Evolutionary conservation across 2,113 vertebrate species (phyloP), one percentile per base, ranked within the genome.

Genomic region (Monarcha castaneiventris): DNA sequence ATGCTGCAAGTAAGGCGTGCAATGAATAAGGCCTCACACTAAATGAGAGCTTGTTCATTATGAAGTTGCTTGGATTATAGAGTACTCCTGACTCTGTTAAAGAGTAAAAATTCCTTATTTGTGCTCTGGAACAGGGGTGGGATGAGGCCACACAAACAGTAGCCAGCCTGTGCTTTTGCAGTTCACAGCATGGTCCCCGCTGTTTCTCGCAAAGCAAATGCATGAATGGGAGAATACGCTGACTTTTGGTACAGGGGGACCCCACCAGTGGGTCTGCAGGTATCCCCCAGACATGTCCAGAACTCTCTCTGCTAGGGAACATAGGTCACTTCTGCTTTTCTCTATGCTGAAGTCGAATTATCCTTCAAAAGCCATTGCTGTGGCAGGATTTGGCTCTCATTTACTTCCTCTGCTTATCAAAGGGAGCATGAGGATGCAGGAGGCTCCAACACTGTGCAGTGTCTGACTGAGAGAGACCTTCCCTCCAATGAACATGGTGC

Each of bases 1-100:
- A 26, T 39, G 46, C 67, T 84, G 58, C 84, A 82, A 93, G 73
- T 58, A 68, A 84, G 64, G 64, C 44, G 30, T 84, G 77, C 73
- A 89, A 25, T 96, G 92, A 93, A 93, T 91, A 86, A 94, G 79
- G 66, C 69, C 79, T 97, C 90, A 94, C 72, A 84, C 63, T 91
- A 82, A 96, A 91, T 72, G 92, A 93, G 85, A 74, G 46, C 72
- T 87, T 87, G 69, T 88, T 97, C 94, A 90, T 94, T 75, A 82
- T 76, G 76, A 81, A 92, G 44, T 77, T 9, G 6, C 68, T 84
- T 74, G 86, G 79, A 48, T 96, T 97, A 95, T 71, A 93, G 73
- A 73, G 61, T 90, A 61, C 84, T 90, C 79, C 82, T 76, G 89
- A 91, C 79, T 87, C 72, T 4, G 15, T 93, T 96, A 93, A 95